phyloP scores from a whole-genome alignment of 2,888 invertebrate genomes.

The Heteromurus nitidus region DNA sequence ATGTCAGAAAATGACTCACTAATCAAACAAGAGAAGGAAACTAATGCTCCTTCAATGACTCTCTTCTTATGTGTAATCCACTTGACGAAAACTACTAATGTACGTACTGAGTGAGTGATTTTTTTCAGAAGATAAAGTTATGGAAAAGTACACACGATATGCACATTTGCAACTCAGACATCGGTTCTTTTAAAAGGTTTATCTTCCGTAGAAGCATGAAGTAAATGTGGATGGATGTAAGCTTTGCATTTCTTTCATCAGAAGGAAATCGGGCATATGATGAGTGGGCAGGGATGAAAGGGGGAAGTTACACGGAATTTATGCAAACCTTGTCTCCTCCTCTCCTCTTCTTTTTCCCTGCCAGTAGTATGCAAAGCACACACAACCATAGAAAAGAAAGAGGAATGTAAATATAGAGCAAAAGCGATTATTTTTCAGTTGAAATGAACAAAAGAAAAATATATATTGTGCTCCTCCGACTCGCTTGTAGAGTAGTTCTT shows the following conservation, averaged over 20 bases:
- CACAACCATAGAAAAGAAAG: not conserved
- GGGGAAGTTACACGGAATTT: not conserved
- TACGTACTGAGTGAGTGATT: too few relatives aligned
- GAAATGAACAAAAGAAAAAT: slow-evolving; percentile 19
- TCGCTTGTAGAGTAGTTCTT: too few relatives aligned
- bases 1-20: slow-evolving; percentile 71
- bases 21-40: slow-evolving; percentile 72
- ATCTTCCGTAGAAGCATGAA: too few relatives aligned
- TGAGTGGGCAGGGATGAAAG: slow-evolving; percentile 30
- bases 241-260: not conserved
- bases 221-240: not conserved
- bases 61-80: too few relatives aligned
- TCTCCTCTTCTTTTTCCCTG: not conserved
- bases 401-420: slow-evolving; percentile 37
- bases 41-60: slow-evolving; percentile 57
- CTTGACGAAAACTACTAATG: too few relatives aligned
- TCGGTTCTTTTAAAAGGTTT: too few relatives aligned
- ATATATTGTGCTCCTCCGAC: slow-evolving; percentile 31
- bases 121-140: too few relatives aligned
- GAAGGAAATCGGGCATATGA: slow-evolving; percentile 45
- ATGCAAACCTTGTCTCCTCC: slow-evolving; percentile 31
- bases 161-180: too few relatives aligned
- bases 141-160: too few relatives aligned
- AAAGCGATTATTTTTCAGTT: slow-evolving; percentile 29
- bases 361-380: too few relatives aligned